A percentile compares a stretch with the other conserved stretches of the same genome.
These are phyloP conservation scores for Papilio gigon DNA, from an alignment of 2,888 invertebrate genomes.

Conservation along the genomic window DNA sequence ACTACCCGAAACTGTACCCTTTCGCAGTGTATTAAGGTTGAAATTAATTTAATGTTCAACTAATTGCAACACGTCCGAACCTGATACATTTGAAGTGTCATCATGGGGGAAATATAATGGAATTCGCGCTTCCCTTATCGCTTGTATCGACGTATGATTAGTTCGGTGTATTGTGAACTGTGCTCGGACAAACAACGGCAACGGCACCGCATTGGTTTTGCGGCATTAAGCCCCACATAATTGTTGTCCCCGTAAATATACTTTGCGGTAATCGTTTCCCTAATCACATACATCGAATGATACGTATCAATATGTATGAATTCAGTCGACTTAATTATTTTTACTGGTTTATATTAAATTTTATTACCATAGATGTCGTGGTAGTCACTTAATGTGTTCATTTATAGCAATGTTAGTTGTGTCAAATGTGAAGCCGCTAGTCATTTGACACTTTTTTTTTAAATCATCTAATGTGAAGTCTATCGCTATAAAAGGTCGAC, in stretches of 20 bases:
- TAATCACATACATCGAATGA: neutral
- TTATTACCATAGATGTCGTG: too few species aligned
- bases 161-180: slow-evolving; percentile 40
- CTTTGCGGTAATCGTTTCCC: slow-evolving; percentile 49
- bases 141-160: slow-evolving; percentile 45
- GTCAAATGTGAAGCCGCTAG: neutral
- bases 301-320: neutral
- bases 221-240: slow-evolving; percentile 59
- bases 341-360: too few species aligned
- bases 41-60: neutral
- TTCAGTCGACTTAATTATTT: too few species aligned
- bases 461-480: neutral
- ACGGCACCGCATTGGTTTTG: slow-evolving; percentile 41
- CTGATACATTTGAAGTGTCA: slow-evolving; percentile 15
- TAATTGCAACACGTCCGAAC: slow-evolving; percentile 7
- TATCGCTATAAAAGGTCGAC: slow-evolving; percentile 48
- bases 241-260: slow-evolving; percentile 60
- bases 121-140: slow-evolving; percentile 48
- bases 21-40: neutral
- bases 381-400: too few species aligned
- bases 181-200: slow-evolving; percentile 43
- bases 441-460: neutral
- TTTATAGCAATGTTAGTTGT: too few species aligned
- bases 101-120: slow-evolving; percentile 43
- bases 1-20: neutral